Percentiles rank a stretch among this genome's conserved stretches.
Evolutionary conservation across 2,888 invertebrate genomes (phyloP).

Genomic region (Andrena marginata): DNA sequence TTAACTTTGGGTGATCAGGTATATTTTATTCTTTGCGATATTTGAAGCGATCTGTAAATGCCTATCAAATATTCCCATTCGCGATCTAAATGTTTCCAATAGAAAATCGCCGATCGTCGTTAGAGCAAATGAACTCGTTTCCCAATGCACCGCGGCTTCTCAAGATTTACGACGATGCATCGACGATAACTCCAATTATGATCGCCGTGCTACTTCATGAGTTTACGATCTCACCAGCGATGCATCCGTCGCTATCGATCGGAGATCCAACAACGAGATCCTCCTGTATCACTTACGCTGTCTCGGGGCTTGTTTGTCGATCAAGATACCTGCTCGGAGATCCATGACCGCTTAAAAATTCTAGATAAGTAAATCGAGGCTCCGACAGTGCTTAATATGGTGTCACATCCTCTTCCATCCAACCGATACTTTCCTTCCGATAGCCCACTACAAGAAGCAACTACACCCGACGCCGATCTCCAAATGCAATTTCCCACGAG

Average conservation of each 20-base stretch:
- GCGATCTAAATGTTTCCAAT: background rate
- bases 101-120: constrained; percentile 33
- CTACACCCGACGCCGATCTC: too few relatives aligned
- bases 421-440: too few relatives aligned
- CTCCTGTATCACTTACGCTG: constrained; percentile 28
- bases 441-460: too few relatives aligned
- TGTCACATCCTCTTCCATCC: too few relatives aligned
- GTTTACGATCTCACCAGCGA: constrained; percentile 24
- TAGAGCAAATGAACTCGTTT: constrained; percentile 33
- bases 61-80: background rate
- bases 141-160: background rate
- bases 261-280: constrained; percentile 19
- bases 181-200: constrained; percentile 54
- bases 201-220: constrained; percentile 37
- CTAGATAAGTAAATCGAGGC: background rate
- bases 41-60: constrained; percentile 12
- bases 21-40: too few relatives aligned
- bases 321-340: constrained; percentile 27
- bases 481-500: too few relatives aligned
- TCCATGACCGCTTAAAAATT: constrained; percentile 12
- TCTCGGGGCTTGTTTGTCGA: constrained; percentile 19
- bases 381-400: too few relatives aligned
- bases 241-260: constrained; percentile 50
- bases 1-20: too few relatives aligned
- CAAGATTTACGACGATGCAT: constrained; percentile 42